These are phyloP conservation scores for Philereme vetulata DNA, from an alignment of 2,888 invertebrate genomes.

Conservation along the genomic window DNA sequence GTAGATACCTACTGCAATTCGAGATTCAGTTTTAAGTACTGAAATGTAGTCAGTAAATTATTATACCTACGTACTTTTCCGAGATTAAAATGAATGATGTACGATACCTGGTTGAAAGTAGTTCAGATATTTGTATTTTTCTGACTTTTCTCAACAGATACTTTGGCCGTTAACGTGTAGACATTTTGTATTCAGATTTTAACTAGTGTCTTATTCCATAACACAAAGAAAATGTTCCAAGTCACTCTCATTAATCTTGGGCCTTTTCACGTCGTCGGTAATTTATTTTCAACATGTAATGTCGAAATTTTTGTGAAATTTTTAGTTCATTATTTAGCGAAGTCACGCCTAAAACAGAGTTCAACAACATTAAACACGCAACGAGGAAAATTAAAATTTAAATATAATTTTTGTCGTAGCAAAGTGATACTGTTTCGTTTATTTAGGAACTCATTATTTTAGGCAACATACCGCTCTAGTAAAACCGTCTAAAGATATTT, in stretches of 20 bases:
- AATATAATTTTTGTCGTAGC: conserved; percentile 18
- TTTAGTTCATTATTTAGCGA: conserved; percentile 31
- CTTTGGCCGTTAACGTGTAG: not conserved
- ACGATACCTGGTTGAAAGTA: no score
- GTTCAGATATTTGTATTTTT: no score
- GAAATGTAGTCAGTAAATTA: no score
- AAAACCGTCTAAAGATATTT: no score
- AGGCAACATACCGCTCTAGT: not conserved
- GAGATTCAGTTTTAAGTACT: no score
- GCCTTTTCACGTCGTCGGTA: conserved; percentile 30
- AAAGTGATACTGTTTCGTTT: conserved; percentile 8
- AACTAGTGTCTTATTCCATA: not conserved
- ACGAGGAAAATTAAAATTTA: conserved; percentile 20
- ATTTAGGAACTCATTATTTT: not conserved
- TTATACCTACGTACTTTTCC: no score
- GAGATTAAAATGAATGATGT: no score
- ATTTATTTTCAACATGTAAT: conserved; percentile 25
- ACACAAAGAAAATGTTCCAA: not conserved
- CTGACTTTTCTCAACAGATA: no score
- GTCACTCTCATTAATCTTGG: conserved; percentile 28
- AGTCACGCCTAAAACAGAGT: conserved; percentile 30
- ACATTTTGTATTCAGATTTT: not conserved
- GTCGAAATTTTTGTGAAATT: conserved; percentile 3
- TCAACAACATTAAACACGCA: conserved; percentile 24
- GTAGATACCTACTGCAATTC: no score